These are phyloP conservation scores for Seriola dumerili DNA, from an alignment of 2,113 vertebrate species.

Conservation along the genomic window DNA sequence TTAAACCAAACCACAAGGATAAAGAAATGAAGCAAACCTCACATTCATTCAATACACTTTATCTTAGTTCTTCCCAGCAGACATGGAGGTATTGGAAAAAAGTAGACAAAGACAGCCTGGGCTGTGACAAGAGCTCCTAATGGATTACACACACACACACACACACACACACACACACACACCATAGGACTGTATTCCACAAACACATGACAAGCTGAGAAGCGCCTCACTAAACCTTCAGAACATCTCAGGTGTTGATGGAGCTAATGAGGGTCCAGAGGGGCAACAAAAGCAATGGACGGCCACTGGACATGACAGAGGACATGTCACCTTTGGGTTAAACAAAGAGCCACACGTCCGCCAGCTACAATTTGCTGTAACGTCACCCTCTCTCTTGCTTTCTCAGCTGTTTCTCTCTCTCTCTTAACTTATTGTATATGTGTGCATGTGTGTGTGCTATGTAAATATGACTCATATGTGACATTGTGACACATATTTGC, in stretches of 20 bases:
- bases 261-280: slow-evolving; percentile 9
- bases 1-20: not conserved
- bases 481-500: slow-evolving; percentile 7
- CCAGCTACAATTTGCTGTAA: not conserved
- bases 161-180: not conserved
- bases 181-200: not conserved
- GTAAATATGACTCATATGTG: slow-evolving; percentile 7
- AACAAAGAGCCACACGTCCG: not conserved
- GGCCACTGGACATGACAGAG: not conserved
- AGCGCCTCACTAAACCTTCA: slow-evolving; percentile 31
- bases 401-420: not conserved
- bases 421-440: not conserved
- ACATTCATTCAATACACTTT: slow-evolving; percentile 2
- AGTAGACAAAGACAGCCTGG: slow-evolving; percentile 37
- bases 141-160: slow-evolving; percentile 28
- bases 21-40: not conserved
- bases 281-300: not conserved
- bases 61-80: slow-evolving; percentile 8
- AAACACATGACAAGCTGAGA: not conserved
- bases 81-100: slow-evolving; percentile 32
- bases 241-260: slow-evolving; percentile 13
- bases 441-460: slow-evolving; percentile 2
- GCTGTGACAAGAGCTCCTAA: slow-evolving; percentile 37
- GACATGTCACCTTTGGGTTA: not conserved
- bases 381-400: not conserved